These are phyloP conservation scores for Rhombomys opimus DNA, from an alignment of 2,113 vertebrate species.

Conservation along the genomic window DNA sequence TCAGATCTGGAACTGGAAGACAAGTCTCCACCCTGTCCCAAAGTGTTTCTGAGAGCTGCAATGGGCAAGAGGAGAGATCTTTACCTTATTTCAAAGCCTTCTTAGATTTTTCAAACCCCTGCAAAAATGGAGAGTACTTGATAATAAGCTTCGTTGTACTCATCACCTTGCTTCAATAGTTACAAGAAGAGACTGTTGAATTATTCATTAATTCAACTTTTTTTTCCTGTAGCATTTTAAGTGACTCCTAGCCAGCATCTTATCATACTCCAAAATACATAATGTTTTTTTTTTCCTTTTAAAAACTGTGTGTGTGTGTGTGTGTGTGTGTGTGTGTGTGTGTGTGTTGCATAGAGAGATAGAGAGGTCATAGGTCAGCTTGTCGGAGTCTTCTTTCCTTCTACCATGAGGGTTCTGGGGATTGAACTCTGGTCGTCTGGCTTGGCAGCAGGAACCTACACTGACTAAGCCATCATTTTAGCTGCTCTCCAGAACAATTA, in stretches of 20 bases:
- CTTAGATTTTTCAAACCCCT: conserved; percentile 25
- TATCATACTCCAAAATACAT: neutral
- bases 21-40: neutral
- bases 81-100: neutral
- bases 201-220: neutral
- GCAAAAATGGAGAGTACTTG: neutral
- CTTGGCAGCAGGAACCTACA: neutral
- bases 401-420: neutral
- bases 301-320: neutral
- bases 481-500: neutral
- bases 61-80: neutral
- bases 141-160: neutral
- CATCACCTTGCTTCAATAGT: neutral
- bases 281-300: neutral
- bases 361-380: neutral
- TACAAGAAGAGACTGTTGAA: neutral
- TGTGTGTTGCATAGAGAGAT: neutral
- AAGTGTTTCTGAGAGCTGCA: neutral
- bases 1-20: neutral
- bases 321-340: neutral
- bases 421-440: neutral
- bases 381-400: neutral
- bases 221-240: conserved; percentile 1
- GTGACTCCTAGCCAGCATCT: neutral
- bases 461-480: neutral